phyloP scores from a whole-genome alignment of 2,797 vertebrate species.

The Epinephelus malabaricus region DNA sequence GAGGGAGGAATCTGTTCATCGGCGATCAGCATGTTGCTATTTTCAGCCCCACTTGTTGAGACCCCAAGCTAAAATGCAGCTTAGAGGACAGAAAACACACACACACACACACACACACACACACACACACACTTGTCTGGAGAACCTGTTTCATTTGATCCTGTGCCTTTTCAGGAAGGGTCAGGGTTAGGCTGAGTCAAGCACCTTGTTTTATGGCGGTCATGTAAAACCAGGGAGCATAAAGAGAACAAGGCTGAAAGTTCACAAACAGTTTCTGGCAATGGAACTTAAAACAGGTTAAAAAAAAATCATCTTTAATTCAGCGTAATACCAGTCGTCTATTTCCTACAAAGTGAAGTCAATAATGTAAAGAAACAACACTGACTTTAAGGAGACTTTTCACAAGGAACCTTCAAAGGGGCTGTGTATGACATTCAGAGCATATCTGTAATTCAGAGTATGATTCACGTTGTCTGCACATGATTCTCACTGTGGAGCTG shows the following conservation, averaged over 20 bases:
- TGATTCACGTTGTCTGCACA: too few species aligned
- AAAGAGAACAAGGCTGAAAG: conserved; percentile 11
- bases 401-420: not conserved
- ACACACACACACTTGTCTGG: conserved; percentile 28
- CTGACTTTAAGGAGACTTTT: not conserved
- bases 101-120: conserved; percentile 8
- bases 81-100: conserved; percentile 31
- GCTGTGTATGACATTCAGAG: too few species aligned
- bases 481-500: too few species aligned
- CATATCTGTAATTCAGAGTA: too few species aligned
- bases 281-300: conserved; percentile 1
- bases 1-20: conserved; percentile 40
- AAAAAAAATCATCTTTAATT: not conserved
- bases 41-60: conserved; percentile 67
- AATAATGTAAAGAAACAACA: not conserved
- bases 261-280: not conserved
- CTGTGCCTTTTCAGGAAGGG: conserved; percentile 50
- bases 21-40: conserved; percentile 67
- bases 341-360: not conserved
- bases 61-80: conserved; percentile 52
- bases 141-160: conserved; percentile 61
- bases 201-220: conserved; percentile 25
- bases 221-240: conserved; percentile 10
- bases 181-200: conserved; percentile 56
- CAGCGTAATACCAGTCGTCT: not conserved